phyloP scores from a whole-genome alignment of 35 echinoderm and acorn worm species.

The Patiria miniata region DNA sequence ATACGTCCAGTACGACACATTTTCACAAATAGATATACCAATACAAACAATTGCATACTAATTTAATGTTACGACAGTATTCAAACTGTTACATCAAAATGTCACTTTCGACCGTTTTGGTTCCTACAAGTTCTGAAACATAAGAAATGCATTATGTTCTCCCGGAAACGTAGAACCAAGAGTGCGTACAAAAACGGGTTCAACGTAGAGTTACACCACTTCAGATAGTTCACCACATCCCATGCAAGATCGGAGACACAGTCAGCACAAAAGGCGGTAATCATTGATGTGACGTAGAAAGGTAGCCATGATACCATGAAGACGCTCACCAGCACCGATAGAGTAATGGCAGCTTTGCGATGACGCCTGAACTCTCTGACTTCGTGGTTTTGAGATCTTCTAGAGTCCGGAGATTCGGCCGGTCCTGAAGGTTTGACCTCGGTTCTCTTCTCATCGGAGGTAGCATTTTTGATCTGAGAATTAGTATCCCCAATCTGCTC shows the following conservation, averaged over 20 bases:
- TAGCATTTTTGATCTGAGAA: too few species aligned
- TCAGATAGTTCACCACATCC: conserved; percentile 52
- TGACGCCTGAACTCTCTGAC: conserved; percentile 35
- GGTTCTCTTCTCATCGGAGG: too few species aligned
- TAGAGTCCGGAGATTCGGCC: too few species aligned
- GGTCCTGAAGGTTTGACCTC: too few species aligned
- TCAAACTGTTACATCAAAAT: too few species aligned
- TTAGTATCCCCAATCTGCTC: too few species aligned
- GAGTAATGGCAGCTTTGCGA: conserved; percentile 47
- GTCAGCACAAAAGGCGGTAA: conserved; percentile 42
- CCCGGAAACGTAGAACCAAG: conserved; percentile 42
- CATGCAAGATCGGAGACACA: conserved; percentile 42
- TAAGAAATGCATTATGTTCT: background rate
- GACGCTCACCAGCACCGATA: conserved; percentile 48
- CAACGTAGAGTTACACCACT: conserved; percentile 69
- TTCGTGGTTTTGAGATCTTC: background rate
- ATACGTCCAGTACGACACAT: too few species aligned
- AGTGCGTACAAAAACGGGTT: conserved; percentile 75
- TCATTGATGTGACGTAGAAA: conserved; percentile 41
- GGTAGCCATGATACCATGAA: conserved; percentile 54
- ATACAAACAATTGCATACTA: too few species aligned
- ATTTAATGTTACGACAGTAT: too few species aligned
- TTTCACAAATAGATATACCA: too few species aligned
- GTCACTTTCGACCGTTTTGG: too few species aligned
- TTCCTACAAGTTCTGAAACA: too few species aligned